These are phyloP conservation scores for Cryptomyrus ogoouensis DNA, from an alignment of 2,113 vertebrate species.

Conservation along the genomic window DNA sequence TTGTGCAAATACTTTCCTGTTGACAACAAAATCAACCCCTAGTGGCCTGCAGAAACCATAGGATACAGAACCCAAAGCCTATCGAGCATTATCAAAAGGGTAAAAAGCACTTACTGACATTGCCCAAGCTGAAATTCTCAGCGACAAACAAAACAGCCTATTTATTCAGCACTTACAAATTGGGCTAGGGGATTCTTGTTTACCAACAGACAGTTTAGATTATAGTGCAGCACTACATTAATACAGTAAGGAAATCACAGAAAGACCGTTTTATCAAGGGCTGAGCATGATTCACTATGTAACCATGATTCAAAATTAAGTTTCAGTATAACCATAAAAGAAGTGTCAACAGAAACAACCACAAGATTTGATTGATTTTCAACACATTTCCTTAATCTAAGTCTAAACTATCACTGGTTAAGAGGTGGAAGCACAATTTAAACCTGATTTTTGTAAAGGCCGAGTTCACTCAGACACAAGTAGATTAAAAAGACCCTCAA, in stretches of 20 bases:
- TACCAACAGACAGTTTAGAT: background rate
- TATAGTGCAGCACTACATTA: background rate
- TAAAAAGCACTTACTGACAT: background rate
- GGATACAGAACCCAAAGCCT: background rate
- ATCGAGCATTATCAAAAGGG: background rate
- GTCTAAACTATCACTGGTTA: background rate
- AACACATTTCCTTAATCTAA: background rate
- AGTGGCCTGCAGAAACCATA: background rate
- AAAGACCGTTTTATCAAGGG: background rate
- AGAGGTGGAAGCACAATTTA: background rate
- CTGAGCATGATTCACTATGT: background rate
- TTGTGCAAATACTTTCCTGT: background rate
- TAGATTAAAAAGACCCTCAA: background rate
- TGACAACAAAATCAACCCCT: background rate
- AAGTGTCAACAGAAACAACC: background rate
- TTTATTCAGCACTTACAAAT: background rate
- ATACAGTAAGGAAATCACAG: background rate
- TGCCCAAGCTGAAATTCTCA: background rate
- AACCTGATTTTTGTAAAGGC: background rate
- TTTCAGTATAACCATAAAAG: background rate
- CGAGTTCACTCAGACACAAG: background rate
- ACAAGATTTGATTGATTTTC: background rate
- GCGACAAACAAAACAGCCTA: background rate
- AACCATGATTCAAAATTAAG: background rate
- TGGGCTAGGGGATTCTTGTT: background rate